These are phyloP conservation scores for Zaprionus vittiger DNA, from an alignment of 1,140 invertebrate genomes.

Conservation along the genomic window DNA sequence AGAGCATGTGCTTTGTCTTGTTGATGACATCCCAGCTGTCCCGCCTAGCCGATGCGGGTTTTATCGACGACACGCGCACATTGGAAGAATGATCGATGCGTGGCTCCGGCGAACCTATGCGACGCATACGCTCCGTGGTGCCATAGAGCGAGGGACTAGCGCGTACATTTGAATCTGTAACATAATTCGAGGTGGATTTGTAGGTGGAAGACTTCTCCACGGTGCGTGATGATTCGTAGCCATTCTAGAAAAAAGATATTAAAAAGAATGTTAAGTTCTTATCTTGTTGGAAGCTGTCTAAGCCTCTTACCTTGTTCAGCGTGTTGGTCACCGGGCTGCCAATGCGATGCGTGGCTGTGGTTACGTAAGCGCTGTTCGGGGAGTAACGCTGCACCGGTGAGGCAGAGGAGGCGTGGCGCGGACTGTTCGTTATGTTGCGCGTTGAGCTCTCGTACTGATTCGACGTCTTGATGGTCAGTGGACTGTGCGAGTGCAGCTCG, in stretches of 20 bases:
- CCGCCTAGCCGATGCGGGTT: slow-evolving; percentile 87
- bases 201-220: slow-evolving; percentile 83
- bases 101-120: slow-evolving; percentile 85
- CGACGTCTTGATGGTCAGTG: slow-evolving; percentile 81
- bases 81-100: slow-evolving; percentile 89
- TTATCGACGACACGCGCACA: slow-evolving; percentile 88
- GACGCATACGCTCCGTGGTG: slow-evolving; percentile 70
- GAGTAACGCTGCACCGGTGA: slow-evolving; percentile 80
- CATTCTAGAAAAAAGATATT: slow-evolving; percentile 49
- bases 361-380: slow-evolving; percentile 77
- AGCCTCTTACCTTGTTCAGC: slow-evolving; percentile 61
- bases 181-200: slow-evolving; percentile 81
- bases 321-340: slow-evolving; percentile 76
- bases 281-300: not conserved
- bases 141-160: slow-evolving; percentile 76
- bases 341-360: slow-evolving; percentile 80
- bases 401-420: slow-evolving; percentile 72
- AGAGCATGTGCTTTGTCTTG: slow-evolving; percentile 90
- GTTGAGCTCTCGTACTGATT: slow-evolving; percentile 72
- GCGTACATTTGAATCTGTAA: slow-evolving; percentile 73
- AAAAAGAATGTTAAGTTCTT: not conserved
- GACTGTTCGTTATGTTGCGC: slow-evolving; percentile 73
- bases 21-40: slow-evolving; percentile 93
- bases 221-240: slow-evolving; percentile 72
- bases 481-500: slow-evolving; percentile 78